phyloP scores from a whole-genome alignment of 2,797 vertebrate species.

The Alosa sapidissima region DNA sequence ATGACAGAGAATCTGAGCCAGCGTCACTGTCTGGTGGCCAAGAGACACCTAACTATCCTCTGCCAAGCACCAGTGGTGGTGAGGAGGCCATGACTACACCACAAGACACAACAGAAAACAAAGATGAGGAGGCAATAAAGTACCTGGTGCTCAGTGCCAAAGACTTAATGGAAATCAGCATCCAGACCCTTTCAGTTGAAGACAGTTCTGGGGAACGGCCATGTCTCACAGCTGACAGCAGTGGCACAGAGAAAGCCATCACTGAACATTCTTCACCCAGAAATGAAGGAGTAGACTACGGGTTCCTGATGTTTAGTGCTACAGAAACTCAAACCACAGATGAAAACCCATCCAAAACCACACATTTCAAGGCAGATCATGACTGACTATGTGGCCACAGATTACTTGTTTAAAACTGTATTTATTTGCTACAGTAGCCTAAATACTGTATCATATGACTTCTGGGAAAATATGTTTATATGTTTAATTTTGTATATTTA shows the following conservation, averaged over 20 bases:
- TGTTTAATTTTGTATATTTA: background rate
- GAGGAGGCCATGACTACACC: background rate
- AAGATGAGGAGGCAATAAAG: background rate
- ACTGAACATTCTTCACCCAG: background rate
- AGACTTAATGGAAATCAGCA: background rate
- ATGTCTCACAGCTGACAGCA: background rate
- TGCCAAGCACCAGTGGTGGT: background rate
- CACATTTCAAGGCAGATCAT: background rate
- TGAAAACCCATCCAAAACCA: background rate
- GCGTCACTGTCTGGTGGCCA: background rate
- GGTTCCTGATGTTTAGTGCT: background rate
- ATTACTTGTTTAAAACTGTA: background rate
- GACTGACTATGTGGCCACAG: background rate
- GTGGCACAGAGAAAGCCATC: background rate
- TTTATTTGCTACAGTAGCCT: background rate
- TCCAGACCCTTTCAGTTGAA: background rate
- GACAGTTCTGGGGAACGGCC: background rate
- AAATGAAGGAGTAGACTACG: background rate
- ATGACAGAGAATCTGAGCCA: background rate
- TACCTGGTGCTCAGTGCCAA: background rate
- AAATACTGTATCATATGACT: background rate
- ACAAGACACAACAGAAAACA: background rate
- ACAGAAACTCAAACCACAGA: background rate
- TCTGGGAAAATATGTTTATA: background rate
- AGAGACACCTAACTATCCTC: background rate